Evolutionary conservation across 2,888 invertebrate genomes (phyloP), one percentile per base, ranked within the genome.

Genomic region (Ochlodes sylvanus): DNA sequence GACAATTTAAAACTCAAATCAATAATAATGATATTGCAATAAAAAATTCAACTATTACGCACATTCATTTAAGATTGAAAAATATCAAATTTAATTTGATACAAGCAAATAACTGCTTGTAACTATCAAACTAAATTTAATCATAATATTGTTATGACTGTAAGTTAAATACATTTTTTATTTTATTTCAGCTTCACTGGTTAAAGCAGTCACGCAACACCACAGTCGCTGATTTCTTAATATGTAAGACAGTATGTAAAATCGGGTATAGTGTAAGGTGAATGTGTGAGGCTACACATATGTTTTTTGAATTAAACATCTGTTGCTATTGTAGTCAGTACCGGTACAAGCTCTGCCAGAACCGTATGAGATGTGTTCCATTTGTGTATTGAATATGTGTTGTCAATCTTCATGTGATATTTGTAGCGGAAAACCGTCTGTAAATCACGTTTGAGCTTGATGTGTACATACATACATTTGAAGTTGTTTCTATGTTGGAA

Each of bases 171-270:
- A 50, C 63, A n/a, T 57, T 64, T 56, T 47, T 68, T 61, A 69
- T 56, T 66, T 67, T 73, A 27, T 76, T 60, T 50, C 77, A 79
- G 79, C 72, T 79, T 78, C 75, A 77, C 77, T 70, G 79, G 78
- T 70, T 79, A 72, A 75, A 32, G 67, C 63, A 68, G 68, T 68
- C 68, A 70, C 50, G 52, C 68, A 56, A 70, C 72, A 62, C 71
- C 72, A 42, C 52, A 66, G 65, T 27, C n/a, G 21, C 9, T 17
- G 1, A 15, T 47, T 32, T 10, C 32, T 42, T 50, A 50, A 47
- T 41, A 17, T 38, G 14, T 44, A 55, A 32, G 68, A 71, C 14
- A 2, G 55, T 65, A 38, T 58, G 21, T 67, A 41, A 47, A 65
- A 63, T 63, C 70, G 69, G 60, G 63, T 70, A 57, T 65, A 70